phyloP scores from a whole-genome alignment of 2,113 vertebrate genomes.

The Anoura caudifer region DNA sequence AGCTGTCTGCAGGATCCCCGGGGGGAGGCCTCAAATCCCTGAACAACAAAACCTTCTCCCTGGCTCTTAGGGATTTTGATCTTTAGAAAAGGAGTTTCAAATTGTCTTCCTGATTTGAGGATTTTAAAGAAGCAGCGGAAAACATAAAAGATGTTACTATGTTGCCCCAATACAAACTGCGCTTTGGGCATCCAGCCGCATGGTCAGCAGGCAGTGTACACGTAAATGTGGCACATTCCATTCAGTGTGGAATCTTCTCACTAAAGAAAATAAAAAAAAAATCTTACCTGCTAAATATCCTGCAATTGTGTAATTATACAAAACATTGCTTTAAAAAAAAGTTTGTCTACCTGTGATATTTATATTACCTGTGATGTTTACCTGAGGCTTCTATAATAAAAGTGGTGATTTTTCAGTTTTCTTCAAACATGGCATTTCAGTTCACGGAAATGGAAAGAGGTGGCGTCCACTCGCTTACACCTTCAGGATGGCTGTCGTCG shows the following conservation, averaged over 20 bases:
- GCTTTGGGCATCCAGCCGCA: not conserved
- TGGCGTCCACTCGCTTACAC: not conserved
- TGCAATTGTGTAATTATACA: not conserved
- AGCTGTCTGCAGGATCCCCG: not conserved
- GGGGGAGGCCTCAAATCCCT: not conserved
- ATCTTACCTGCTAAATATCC: not conserved
- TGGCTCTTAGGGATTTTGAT: not conserved
- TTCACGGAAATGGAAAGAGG: not conserved
- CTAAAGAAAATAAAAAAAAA: not conserved
- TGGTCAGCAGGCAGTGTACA: not conserved
- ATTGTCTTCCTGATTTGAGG: not conserved
- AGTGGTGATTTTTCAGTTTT: not conserved
- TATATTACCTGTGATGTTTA: not conserved
- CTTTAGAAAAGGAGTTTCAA: not conserved
- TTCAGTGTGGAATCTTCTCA: not conserved
- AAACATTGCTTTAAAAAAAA: not conserved
- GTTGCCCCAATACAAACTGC: not conserved
- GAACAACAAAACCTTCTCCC: not conserved
- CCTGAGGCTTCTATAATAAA: not conserved
- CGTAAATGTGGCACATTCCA: not conserved
- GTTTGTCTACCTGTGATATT: not conserved
- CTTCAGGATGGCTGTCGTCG: not conserved
- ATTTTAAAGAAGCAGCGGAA: not conserved
- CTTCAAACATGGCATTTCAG: not conserved
- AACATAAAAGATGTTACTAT: not conserved